Percentiles rank a stretch among this genome's conserved stretches.
Evolutionary conservation across 2,888 invertebrate species (phyloP).

Genomic region (Altica lythri): DNA sequence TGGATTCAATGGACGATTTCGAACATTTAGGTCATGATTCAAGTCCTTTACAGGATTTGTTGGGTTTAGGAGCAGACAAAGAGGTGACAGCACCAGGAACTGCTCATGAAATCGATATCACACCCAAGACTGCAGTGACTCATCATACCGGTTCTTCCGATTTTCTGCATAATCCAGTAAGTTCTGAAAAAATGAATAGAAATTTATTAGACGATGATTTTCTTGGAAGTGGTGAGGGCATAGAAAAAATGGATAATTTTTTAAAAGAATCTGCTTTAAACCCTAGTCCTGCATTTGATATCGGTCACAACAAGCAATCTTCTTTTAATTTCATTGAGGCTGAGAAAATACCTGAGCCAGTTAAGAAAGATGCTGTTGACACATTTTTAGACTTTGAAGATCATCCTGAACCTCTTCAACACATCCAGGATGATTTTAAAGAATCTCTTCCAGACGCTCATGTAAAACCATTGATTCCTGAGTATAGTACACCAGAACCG

Average conservation of each 20-base stretch:
- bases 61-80: conserved; percentile 46
- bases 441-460: conserved; percentile 24
- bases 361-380: conserved; percentile 28
- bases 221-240: conserved; percentile 48
- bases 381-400: conserved; percentile 26
- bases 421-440: not conserved
- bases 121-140: conserved; percentile 52
- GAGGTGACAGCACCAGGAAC: conserved; percentile 43
- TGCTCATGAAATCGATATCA: conserved; percentile 53
- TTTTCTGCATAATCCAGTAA: conserved; percentile 33
- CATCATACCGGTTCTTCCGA: conserved; percentile 40
- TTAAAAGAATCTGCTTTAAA: conserved; percentile 42
- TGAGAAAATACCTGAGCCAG: conserved; percentile 15
- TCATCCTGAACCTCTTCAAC: conserved; percentile 12
- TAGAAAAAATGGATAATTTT: conserved; percentile 51
- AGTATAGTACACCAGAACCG: not conserved
- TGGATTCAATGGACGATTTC: conserved; percentile 75
- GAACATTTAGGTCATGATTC: conserved; percentile 72
- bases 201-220: conserved; percentile 55
- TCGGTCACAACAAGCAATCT: conserved; percentile 16
- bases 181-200: conserved; percentile 49
- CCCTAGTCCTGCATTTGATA: conserved; percentile 25
- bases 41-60: conserved; percentile 55
- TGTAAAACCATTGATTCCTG: conserved; percentile 17
- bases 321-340: conserved; percentile 20